Evolutionary conservation across 2,113 vertebrate species (phyloP).

Genomic region (Leptodactylus fuscus): DNA sequence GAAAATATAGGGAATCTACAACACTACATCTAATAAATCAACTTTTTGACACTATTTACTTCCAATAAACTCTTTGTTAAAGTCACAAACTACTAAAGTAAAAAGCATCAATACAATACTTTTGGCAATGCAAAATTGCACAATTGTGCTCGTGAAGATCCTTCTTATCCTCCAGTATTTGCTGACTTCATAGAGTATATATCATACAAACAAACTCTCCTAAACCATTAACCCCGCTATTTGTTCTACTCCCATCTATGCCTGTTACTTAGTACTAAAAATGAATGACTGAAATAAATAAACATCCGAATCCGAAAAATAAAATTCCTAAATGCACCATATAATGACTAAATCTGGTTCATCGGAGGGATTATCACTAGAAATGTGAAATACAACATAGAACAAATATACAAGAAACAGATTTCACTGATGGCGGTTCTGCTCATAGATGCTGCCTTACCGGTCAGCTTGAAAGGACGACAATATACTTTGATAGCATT

Average conservation of each 20-base stretch:
- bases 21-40: too few species aligned
- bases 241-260: background rate
- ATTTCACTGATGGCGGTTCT: slow-evolving; percentile 25
- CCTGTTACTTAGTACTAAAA: background rate
- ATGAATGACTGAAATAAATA: background rate
- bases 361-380: slow-evolving; percentile 24
- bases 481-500: slow-evolving; percentile 36
- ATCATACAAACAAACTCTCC: background rate
- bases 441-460: background rate
- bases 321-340: background rate
- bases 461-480: slow-evolving; percentile 31
- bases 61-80: too few species aligned
- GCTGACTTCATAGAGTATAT: background rate
- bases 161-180: background rate
- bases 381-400: slow-evolving; percentile 8
- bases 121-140: too few species aligned
- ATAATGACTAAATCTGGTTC: slow-evolving; percentile 7
- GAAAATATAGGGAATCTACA: too few species aligned
- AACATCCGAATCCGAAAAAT: background rate
- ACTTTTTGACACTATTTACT: too few species aligned
- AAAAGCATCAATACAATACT: too few species aligned
- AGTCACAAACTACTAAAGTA: too few species aligned
- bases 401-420: slow-evolving; percentile 24
- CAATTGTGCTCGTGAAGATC: too few species aligned
- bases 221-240: background rate